Evolutionary conservation across 2,113 vertebrate species (phyloP).

Genomic region (Epinephelus lanceolatus): DNA sequence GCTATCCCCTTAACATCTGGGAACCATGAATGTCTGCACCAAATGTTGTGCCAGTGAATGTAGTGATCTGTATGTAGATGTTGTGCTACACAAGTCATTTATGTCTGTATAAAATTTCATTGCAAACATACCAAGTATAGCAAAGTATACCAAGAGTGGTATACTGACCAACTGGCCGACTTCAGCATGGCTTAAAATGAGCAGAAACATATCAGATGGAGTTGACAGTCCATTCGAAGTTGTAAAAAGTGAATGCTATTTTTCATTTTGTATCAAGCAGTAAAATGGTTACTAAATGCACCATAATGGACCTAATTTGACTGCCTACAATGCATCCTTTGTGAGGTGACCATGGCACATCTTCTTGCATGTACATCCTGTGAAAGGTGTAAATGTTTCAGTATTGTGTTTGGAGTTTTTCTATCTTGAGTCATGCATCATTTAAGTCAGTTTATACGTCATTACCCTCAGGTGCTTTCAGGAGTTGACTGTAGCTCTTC

Average conservation of each 20-base stretch:
- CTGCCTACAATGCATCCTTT: not conserved
- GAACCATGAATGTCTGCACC: not conserved
- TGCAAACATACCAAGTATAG: too few relatives aligned
- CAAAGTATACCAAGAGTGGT: not conserved
- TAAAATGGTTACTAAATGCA: not conserved
- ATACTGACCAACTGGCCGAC: not conserved
- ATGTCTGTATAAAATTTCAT: not conserved
- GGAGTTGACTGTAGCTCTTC: conserved; percentile 15
- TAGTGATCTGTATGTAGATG: not conserved
- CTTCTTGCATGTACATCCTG: not conserved
- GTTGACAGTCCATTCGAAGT: not conserved
- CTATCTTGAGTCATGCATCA: conserved; percentile 14
- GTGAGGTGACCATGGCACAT: not conserved
- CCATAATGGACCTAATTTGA: not conserved
- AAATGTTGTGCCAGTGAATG: not conserved
- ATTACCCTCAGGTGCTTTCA: conserved; percentile 30
- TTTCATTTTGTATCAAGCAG: not conserved
- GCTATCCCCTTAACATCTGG: not conserved
- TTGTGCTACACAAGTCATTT: not conserved
- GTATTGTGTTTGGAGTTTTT: conserved; percentile 15
- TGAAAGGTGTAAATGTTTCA: conserved; percentile 6
- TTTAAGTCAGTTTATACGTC: conserved; percentile 31
- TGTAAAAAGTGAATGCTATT: not conserved
- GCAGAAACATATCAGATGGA: not conserved
- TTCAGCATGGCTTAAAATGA: not conserved